These are phyloP conservation scores for Trissoscelio sp. DNA, from an alignment of 2,888 invertebrate species.

Conservation along the genomic window DNA sequence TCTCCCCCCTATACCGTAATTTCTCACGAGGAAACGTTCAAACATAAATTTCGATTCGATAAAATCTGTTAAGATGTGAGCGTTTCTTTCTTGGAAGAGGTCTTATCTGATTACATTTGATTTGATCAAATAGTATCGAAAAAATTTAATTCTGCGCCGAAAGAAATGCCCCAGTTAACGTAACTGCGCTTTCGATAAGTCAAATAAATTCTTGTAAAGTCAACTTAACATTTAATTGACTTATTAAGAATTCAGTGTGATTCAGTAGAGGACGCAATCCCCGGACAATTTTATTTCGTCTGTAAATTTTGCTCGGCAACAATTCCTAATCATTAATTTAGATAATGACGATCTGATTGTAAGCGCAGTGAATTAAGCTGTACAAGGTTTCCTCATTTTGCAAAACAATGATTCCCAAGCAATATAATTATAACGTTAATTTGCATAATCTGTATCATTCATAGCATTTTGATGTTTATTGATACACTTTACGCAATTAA, in stretches of 20 bases:
- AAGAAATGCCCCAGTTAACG: conserved; percentile 18
- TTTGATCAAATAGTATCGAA: conserved; percentile 59
- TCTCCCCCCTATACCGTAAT: conserved; percentile 2
- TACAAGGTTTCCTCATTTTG: background rate
- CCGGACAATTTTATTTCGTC: conserved; percentile 11
- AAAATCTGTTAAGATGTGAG: conserved; percentile 56
- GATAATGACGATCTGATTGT: conserved; percentile 16
- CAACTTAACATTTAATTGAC: conserved; percentile 39
- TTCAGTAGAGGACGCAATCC: background rate
- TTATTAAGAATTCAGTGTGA: conserved; percentile 25
- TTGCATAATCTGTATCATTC: conserved; percentile 21
- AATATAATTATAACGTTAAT: conserved; percentile 14
- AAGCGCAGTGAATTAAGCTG: conserved; percentile 1
- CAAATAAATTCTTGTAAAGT: conserved; percentile 31
- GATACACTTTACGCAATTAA: conserved; percentile 16
- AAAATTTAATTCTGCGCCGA: conserved; percentile 41
- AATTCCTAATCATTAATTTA: conserved; percentile 35
- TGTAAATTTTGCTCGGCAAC: background rate
- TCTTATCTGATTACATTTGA: conserved; percentile 58
- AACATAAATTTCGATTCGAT: conserved; percentile 57
- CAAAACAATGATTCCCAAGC: conserved; percentile 8
- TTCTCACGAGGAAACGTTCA: conserved; percentile 22
- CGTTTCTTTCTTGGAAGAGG: conserved; percentile 33
- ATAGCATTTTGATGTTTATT: conserved; percentile 1
- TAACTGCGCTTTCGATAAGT: conserved; percentile 32